phyloP scores from a whole-genome alignment of 2,113 vertebrate genomes.

The Limnothrissa miodon region DNA sequence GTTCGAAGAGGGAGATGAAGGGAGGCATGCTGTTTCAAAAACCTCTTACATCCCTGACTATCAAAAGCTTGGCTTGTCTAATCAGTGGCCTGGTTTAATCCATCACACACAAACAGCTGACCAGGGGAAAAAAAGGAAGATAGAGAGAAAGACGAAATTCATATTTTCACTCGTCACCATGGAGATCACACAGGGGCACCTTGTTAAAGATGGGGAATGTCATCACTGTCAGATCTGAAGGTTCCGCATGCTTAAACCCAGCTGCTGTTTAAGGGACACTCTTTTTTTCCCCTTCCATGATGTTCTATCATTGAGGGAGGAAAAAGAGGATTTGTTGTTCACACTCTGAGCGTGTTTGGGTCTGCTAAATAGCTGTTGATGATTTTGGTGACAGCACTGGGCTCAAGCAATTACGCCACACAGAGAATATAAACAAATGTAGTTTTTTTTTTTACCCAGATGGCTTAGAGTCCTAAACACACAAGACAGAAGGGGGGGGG shows the following conservation, averaged over 20 bases:
- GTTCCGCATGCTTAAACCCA: not conserved
- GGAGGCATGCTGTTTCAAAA: not conserved
- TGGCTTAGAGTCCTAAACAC: not conserved
- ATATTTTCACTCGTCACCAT: not conserved
- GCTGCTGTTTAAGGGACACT: not conserved
- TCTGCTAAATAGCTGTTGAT: not conserved
- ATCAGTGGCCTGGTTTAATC: not conserved
- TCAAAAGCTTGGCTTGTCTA: slow-evolving; percentile 7
- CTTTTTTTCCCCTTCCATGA: not conserved
- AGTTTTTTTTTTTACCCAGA: not conserved
- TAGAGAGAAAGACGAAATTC: not conserved
- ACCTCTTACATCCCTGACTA: slow-evolving; percentile 14
- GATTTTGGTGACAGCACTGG: not conserved
- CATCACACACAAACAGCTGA: not conserved
- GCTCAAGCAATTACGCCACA: not conserved
- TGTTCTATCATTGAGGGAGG: not conserved
- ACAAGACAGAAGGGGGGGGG: not conserved
- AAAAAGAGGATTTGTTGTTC: not conserved
- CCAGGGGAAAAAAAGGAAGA: not conserved
- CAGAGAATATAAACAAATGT: not conserved
- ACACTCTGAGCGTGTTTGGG: not conserved
- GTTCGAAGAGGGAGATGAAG: not conserved
- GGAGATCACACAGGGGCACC: slow-evolving; percentile 4
- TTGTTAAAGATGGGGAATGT: not conserved
- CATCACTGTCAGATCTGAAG: not conserved